phyloP scores from a whole-genome alignment of 2,113 vertebrate genomes.

The Cyanistes caeruleus region DNA sequence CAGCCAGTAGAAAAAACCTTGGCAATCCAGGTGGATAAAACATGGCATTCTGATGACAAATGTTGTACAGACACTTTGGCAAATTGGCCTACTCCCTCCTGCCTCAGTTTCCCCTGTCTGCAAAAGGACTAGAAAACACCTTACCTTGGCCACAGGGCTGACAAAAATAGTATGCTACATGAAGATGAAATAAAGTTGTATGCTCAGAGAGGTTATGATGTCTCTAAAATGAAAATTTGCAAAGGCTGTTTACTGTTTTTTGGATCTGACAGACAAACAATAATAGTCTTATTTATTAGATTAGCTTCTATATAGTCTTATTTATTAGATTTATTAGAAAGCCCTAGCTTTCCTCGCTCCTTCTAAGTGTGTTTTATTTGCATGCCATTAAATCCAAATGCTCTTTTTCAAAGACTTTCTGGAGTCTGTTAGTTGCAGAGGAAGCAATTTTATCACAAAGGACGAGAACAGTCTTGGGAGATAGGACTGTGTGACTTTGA shows the following conservation, averaged over 20 bases:
- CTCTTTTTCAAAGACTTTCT: background rate
- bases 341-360: background rate
- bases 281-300: background rate
- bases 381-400: background rate
- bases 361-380: background rate
- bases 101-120: background rate
- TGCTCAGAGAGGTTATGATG: background rate
- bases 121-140: background rate
- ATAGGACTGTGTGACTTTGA: fast-evolving
- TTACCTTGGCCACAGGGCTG: background rate
- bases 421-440: background rate
- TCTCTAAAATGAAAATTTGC: background rate
- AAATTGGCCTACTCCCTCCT: background rate
- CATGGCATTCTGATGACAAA: fast-evolving
- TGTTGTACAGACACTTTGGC: background rate
- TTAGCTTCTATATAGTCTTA: background rate
- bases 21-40: background rate
- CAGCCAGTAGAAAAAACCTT: background rate
- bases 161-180: background rate
- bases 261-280: background rate
- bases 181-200: background rate
- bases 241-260: background rate
- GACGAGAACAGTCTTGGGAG: background rate
- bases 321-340: background rate
- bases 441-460: background rate